Evolutionary conservation across 2,888 invertebrate genomes (phyloP), one percentile per base, ranked within the genome.

Genomic region (Microchrysa polita): DNA sequence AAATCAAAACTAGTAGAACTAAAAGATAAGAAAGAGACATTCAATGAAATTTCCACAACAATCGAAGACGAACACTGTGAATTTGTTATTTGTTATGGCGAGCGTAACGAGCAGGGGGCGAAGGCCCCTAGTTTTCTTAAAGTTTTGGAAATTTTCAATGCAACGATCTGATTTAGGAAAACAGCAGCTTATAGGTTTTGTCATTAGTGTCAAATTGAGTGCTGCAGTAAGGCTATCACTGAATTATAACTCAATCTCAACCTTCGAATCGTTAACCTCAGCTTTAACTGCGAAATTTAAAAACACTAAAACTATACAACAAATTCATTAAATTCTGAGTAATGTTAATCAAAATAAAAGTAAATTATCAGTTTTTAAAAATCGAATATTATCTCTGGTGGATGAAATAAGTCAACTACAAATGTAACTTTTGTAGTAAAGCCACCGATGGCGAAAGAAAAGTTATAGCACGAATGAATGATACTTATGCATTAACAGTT

Each of bases 401-500:
- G 57, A 55, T 57, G 71, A 71, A 16, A 34, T 71, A 71, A 71
- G 57, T 27, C 55, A 34, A 10, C n/a, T 71, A 18, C 71, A 71
- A 57, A 71, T 59, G 22, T n/a, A 16, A 71, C 5, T 57, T 20
- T 20, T 27, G n/a, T 57, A 27, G 14, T 18, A 14, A 7, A n/a
- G 40, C 71, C 5, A 23, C 57, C 9, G 16, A 23, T 14, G 40
- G 2, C 16, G 65, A 61, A 44, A 73, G 63, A 65, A 16, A 48
- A 18, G 65, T 53, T 16, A 34, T 52, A 16, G 9, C n/a, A 16
- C 40, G 53, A 48, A 53, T 73, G 20, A 73, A 63, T n/a, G 27
- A 73, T 2, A 73, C 23, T 10, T 63, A 63, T 53, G 55, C n/a
- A n/a, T n/a, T n/a, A n/a, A n/a, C n/a, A n/a, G n/a, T n/a, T n/a